Base-by-base conservation (phyloP, 92 coral and sea anemone genomes). In the Actinostola sp. region DNA sequence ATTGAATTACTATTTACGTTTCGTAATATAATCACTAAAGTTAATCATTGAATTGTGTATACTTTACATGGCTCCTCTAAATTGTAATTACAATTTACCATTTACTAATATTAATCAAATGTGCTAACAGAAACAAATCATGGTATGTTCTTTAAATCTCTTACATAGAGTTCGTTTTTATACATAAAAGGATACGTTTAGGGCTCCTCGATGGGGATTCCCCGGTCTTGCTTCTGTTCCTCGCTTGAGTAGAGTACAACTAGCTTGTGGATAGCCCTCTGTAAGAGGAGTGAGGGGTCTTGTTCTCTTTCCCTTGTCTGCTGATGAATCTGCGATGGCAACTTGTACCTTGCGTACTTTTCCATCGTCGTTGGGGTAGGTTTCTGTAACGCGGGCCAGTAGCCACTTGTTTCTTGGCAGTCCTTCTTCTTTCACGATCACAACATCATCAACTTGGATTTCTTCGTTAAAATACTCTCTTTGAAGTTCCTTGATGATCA, bases 291-390 rank as follows among this genome's bases (percentile, higher is more conserved):
- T 56, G 24, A 67, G 30, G 15, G 38, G 45, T 36, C 38, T 29
- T 29, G 45, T 61, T 53, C 77, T 55, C 10, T 63, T 48, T 58
- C 78, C 84, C 14, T 42, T 29, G 14, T 62, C 73, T 8, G 70
- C 23, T n/a, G 69, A 13, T 15, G 84, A 41, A 44, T 78, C 84
- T 32, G 69, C 70, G 1, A 78, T 61, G 17, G 65, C 78, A 30
- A 78, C 32, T 63, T 59, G 61, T 42, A 71, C 84, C 63, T 70
- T 71, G 26, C 85, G 79, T 17, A 79, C 85, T 23, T 34, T 31
- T 1, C 71, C 63, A 32, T 78, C 84, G 19, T 71, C 67, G n/a
- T 29, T 65, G 19, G 29, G 8, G 48, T 43, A 28, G 61, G 42
- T 63, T 29, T 78, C 78, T 44, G 48, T 41, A 1, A 78, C 84